Conservation (phyloP, 2,888 invertebrate species). For the Pristionchus arcanus region DNA sequence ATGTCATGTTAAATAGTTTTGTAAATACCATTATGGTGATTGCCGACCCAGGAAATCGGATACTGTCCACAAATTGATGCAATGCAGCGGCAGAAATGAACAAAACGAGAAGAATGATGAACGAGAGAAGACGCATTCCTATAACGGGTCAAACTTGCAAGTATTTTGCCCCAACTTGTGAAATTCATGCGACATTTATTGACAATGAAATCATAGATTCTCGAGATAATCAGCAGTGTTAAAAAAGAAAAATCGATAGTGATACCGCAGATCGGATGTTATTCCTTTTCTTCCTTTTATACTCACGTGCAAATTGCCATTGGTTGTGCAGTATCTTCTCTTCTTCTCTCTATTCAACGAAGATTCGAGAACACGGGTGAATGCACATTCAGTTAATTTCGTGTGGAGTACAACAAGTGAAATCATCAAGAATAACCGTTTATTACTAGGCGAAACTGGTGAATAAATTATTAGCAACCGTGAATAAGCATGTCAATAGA, state of each 20-base stretch:
- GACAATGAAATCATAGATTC: too few species aligned
- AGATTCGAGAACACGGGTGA: background rate
- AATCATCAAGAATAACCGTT: background rate
- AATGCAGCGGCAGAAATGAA: too few species aligned
- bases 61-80: too few species aligned
- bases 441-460: background rate
- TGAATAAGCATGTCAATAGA: background rate
- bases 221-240: background rate
- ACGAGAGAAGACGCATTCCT: too few species aligned
- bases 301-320: background rate
- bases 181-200: background rate
- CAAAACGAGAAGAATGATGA: too few species aligned
- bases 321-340: conserved; percentile 1
- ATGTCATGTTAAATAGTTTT: too few species aligned
- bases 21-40: too few species aligned
- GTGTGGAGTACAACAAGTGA: background rate
- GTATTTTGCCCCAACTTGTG: background rate
- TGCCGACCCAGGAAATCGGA: too few species aligned
- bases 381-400: background rate
- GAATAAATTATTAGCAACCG: conserved; percentile 30
- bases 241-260: background rate
- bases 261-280: background rate
- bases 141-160: too few species aligned
- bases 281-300: conserved; percentile 9
- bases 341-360: background rate